A percentile compares a stretch with the other conserved stretches of the same genome.
phyloP scores from a whole-genome alignment of 1,140 invertebrate species.

The Colletes latitarsis region DNA sequence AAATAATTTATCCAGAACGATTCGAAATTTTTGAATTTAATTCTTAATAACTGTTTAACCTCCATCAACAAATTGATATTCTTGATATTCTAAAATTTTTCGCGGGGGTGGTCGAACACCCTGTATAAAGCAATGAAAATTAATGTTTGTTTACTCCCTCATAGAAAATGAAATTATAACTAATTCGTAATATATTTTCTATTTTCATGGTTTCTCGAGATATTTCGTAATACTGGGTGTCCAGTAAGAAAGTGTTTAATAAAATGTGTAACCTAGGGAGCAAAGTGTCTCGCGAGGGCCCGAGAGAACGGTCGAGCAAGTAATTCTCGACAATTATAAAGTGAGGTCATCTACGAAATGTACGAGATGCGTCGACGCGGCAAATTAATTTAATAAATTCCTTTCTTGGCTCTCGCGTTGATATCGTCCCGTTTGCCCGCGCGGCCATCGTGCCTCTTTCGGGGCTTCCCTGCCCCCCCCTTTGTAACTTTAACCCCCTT shows the following conservation, averaged over 20 bases:
- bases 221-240: constrained; percentile 5
- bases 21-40: too few relatives aligned
- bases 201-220: neutral
- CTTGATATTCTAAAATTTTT: too few relatives aligned
- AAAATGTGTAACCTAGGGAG: constrained; percentile 30
- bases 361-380: constrained; percentile 80
- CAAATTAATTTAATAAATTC: constrained; percentile 82
- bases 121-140: too few relatives aligned
- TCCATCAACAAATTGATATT: too few relatives aligned
- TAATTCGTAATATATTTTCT: too few relatives aligned
- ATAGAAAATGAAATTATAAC: too few relatives aligned
- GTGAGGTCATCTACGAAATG: constrained; percentile 81
- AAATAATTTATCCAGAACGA: too few relatives aligned
- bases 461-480: neutral
- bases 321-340: constrained; percentile 81
- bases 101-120: too few relatives aligned
- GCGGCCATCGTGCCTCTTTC: constrained; percentile 41
- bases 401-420: constrained; percentile 69
- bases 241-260: constrained; percentile 18
- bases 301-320: constrained; percentile 50
- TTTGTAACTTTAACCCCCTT: neutral
- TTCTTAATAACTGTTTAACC: too few relatives aligned
- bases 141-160: too few relatives aligned
- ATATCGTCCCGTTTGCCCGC: constrained; percentile 44
- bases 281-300: constrained; percentile 29